These are phyloP conservation scores for Cordilura impudica DNA, from an alignment of 2,888 invertebrate species.

Conservation along the genomic window DNA sequence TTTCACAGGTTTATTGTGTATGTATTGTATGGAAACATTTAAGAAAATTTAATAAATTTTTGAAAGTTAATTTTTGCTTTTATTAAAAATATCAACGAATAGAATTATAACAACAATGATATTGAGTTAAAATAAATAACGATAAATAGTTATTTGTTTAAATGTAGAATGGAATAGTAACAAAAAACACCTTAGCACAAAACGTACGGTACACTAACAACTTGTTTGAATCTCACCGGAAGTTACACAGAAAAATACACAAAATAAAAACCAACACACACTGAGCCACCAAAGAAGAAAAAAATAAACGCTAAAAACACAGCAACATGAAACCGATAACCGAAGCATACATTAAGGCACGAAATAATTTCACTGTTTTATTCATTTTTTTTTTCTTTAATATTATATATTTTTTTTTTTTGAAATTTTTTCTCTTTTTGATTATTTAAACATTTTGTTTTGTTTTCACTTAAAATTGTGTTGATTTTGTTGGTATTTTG, in stretches of 20 bases:
- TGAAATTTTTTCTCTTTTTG: not conserved
- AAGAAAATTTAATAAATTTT: not conserved
- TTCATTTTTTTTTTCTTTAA: too few species aligned
- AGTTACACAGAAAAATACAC: constrained; percentile 51
- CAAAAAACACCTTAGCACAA: constrained; percentile 32
- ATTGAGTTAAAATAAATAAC: not conserved
- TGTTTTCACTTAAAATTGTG: constrained; percentile 22
- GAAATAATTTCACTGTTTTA: too few species aligned
- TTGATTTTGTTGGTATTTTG: constrained; percentile 68
- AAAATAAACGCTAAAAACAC: not conserved
- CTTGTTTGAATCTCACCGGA: constrained; percentile 66
- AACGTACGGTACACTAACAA: constrained; percentile 63
- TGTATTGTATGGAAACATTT: not conserved
- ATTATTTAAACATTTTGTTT: constrained; percentile 6
- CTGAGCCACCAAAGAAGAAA: not conserved
- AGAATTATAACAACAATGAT: not conserved
- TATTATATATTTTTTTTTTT: too few species aligned
- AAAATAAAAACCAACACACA: constrained; percentile 40
- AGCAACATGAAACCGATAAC: not conserved
- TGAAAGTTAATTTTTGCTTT: not conserved
- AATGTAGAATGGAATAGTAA: not conserved
- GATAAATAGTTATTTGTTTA: not conserved
- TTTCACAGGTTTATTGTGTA: not conserved
- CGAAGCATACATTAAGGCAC: constrained; percentile 51
- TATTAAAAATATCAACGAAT: not conserved